These are phyloP conservation scores for Lordiphosa fenestrarum DNA, from an alignment of 2,888 invertebrate species.

Conservation along the genomic window DNA sequence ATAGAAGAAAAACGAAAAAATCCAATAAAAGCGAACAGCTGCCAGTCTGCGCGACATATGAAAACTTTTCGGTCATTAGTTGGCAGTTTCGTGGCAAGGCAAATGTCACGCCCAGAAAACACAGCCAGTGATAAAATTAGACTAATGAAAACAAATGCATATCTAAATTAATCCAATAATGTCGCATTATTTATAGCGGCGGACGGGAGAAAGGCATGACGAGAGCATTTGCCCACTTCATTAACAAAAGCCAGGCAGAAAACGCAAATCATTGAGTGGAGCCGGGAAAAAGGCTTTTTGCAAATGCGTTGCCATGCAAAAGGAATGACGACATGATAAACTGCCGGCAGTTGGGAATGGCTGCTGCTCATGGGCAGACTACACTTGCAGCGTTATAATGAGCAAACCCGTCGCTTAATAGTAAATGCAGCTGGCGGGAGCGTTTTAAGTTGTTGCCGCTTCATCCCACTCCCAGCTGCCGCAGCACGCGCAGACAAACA, in stretches of 20 bases:
- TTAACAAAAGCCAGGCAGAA: slow-evolving; percentile 36
- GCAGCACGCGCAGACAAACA: slow-evolving; percentile 36
- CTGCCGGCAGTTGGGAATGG: slow-evolving; percentile 13
- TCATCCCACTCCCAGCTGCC: slow-evolving; percentile 33
- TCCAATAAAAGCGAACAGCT: slow-evolving; percentile 7
- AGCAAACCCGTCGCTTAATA: slow-evolving; percentile 59
- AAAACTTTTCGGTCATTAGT: slow-evolving; percentile 32
- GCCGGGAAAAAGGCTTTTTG: slow-evolving; percentile 6
- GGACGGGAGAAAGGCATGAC: slow-evolving; percentile 9
- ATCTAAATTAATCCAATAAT: slow-evolving; percentile 68
- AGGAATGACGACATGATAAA: slow-evolving; percentile 33
- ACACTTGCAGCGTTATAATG: slow-evolving; percentile 61
- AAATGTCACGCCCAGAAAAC: slow-evolving; percentile 10
- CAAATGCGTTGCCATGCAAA: slow-evolving; percentile 14
- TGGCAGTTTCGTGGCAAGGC: slow-evolving; percentile 4
- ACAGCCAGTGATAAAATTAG: slow-evolving; percentile 49
- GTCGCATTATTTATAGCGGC: slow-evolving; percentile 63
- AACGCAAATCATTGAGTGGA: slow-evolving; percentile 30
- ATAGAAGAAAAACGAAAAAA: not conserved
- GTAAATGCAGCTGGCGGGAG: slow-evolving; percentile 47
- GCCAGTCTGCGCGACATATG: slow-evolving; percentile 18
- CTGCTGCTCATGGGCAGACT: slow-evolving; percentile 54
- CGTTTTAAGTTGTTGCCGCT: slow-evolving; percentile 4
- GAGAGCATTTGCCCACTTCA: slow-evolving; percentile 28
- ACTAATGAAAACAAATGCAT: slow-evolving; percentile 72